A percentile compares a stretch with the other conserved stretches of the same genome.
phyloP scores from a whole-genome alignment of 2,888 invertebrate species.

The Drosophila emarginata region DNA sequence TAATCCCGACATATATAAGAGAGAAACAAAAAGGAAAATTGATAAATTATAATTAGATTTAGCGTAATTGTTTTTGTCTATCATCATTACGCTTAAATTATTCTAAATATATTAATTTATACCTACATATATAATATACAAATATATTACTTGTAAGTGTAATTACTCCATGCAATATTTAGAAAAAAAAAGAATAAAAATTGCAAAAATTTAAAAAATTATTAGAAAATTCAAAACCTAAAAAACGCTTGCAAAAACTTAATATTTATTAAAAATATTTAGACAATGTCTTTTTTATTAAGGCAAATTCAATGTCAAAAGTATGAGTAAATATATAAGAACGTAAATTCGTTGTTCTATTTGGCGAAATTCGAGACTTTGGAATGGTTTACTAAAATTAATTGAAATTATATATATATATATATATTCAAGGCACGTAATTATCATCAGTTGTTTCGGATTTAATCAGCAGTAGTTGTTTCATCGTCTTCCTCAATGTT shows the following conservation, averaged over 20 bases:
- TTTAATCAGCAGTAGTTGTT: background rate
- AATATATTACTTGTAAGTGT: constrained; percentile 34
- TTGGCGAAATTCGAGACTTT: background rate
- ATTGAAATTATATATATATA: background rate
- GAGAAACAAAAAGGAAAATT: constrained; percentile 10
- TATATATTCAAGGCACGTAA: background rate
- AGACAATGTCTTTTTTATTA: background rate
- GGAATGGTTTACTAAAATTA: background rate
- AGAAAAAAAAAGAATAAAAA: constrained; percentile 28
- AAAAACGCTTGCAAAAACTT: background rate
- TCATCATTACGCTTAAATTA: constrained; percentile 46
- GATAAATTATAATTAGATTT: constrained; percentile 63
- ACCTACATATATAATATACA: constrained; percentile 8
- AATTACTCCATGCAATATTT: constrained; percentile 46
- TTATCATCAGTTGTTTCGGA: background rate
- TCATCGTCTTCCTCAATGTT: background rate
- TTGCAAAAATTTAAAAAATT: constrained; percentile 3
- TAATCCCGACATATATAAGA: constrained; percentile 26
- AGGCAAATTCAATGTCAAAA: background rate
- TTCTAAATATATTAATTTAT: constrained; percentile 48
- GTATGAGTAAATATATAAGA: background rate
- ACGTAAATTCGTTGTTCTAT: background rate
- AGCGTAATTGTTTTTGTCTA: constrained; percentile 65
- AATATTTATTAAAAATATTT: background rate
- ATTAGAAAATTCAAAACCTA: background rate